Evolutionary conservation across 2,113 vertebrate genomes (phyloP), one percentile per base, ranked within the genome.

Genomic region (Vimba vimba): DNA sequence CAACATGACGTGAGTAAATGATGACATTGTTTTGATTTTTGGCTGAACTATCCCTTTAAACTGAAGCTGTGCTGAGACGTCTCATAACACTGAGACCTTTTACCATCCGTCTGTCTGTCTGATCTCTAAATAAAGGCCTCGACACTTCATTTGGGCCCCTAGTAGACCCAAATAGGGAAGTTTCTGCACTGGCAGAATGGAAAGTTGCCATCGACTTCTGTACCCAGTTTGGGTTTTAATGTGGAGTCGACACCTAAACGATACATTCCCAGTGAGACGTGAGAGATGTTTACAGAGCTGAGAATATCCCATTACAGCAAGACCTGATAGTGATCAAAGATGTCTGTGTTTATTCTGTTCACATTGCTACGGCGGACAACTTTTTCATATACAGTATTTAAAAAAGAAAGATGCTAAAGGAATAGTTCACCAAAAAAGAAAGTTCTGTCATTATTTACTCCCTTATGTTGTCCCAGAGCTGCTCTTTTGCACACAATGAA

Each of bases 201-300:
- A 77, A 60, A 78, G 25, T 50, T 15, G 57, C 50, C 17, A 12
- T 62, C 57, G 8, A 9, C 45, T 55, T 84, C 62, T 75, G 11
- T 76, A 10, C 57, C 71, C 43, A 11, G 69, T 76, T 83, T 57
- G 15, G 69, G 52, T 84, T 85, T 79, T 79, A 79, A 81, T 55
- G 76, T 39, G 19, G 52, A 79, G 21, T 59, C 43, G 82, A 80
- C 82, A 64, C 76, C 43, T 55, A 55, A 80, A 66, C 13, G 78
- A 80, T 19, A 87, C 75, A 79, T 80, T 84, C 76, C 66, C 9
- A 17, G 45, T 52, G 10, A 75, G 25, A 75, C 43, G n/a, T 33
- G 66, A 69, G 73, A 21, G 43, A 47, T 75, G 79, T 86, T 86
- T 82, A 76, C 85, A 64, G n/a, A 71, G 76, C 33, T 45, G 30